These are phyloP conservation scores for Xestia rhomboidea DNA, from an alignment of 2,888 invertebrate genomes.

Conservation along the genomic window DNA sequence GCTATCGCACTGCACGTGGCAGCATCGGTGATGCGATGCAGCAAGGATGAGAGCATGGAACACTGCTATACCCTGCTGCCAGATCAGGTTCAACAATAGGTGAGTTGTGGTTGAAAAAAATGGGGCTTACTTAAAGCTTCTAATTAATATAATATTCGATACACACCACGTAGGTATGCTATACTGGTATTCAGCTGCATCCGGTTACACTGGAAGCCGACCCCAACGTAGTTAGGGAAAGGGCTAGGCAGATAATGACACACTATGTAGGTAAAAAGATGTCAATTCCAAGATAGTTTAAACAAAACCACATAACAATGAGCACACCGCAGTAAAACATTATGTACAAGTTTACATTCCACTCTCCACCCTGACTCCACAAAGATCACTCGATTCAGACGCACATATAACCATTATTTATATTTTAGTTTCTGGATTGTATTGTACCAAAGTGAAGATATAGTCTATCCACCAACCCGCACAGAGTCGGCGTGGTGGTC, in stretches of 20 bases:
- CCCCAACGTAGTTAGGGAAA: no score
- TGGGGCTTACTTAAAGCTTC: background rate
- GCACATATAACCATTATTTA: constrained; percentile 58
- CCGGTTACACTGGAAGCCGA: no score
- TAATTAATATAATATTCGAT: background rate
- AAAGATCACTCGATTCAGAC: constrained; percentile 43
- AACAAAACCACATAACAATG: constrained; percentile 53
- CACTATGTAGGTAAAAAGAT: background rate
- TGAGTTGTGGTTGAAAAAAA: background rate
- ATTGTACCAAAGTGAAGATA: constrained; percentile 45
- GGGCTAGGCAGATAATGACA: no score
- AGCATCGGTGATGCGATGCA: no score
- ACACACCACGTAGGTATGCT: background rate
- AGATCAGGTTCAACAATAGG: background rate
- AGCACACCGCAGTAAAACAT: constrained; percentile 48
- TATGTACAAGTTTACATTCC: constrained; percentile 62
- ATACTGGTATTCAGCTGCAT: no score
- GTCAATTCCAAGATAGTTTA: constrained; percentile 46
- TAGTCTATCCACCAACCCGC: background rate
- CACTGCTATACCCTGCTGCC: no score
- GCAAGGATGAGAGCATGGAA: no score
- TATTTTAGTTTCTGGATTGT: constrained; percentile 32
- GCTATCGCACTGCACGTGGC: no score
- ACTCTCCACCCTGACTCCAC: constrained; percentile 58
- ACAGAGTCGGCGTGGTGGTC: background rate